A percentile compares a stretch with the other conserved stretches of the same genome.
These are phyloP conservation scores for Lordiphosa clarofinis DNA, from an alignment of 1,140 invertebrate species.

Conservation along the genomic window DNA sequence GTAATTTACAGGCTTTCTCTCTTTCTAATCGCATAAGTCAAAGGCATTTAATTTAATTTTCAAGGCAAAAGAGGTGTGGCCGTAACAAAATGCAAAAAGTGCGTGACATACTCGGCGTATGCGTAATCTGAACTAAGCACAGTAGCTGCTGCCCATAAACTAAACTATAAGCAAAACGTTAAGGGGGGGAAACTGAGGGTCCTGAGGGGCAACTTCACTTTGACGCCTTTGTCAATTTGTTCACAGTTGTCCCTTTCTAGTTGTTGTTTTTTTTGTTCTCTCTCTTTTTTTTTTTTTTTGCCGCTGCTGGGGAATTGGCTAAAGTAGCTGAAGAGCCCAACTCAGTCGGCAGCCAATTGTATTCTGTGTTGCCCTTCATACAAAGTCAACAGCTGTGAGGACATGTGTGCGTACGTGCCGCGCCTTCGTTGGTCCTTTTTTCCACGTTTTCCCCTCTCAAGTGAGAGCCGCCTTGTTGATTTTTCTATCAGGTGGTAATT, in stretches of 20 bases:
- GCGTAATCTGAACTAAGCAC: slow-evolving; percentile 53
- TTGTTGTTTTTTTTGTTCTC: slow-evolving; percentile 8
- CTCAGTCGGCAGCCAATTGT: slow-evolving; percentile 18
- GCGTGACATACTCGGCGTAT: slow-evolving; percentile 57
- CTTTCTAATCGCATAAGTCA: slow-evolving; percentile 60
- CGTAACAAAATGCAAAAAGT: slow-evolving; percentile 24
- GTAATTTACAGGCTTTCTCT: too few species aligned
- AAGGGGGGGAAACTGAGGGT: not conserved
- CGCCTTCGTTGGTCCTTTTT: slow-evolving; percentile 24
- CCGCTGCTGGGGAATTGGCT: slow-evolving; percentile 10
- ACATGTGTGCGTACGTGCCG: slow-evolving; percentile 40
- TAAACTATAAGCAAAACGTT: slow-evolving; percentile 31
- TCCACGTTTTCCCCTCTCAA: slow-evolving; percentile 6
- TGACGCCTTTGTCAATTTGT: slow-evolving; percentile 65
- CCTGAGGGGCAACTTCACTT: slow-evolving; percentile 45
- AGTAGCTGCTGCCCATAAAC: slow-evolving; percentile 25
- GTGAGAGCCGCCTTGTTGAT: slow-evolving; percentile 39
- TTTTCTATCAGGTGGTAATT: slow-evolving; percentile 63
- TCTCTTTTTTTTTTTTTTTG: slow-evolving; percentile 23
- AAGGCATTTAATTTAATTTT: slow-evolving; percentile 68
- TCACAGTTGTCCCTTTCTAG: slow-evolving; percentile 18
- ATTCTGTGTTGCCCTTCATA: slow-evolving; percentile 12
- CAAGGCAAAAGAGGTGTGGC: slow-evolving; percentile 25
- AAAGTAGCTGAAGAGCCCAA: slow-evolving; percentile 5
- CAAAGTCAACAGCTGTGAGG: slow-evolving; percentile 16